Evolutionary conservation across 2,113 vertebrate species (phyloP).

Genomic region (Abramis brama): DNA sequence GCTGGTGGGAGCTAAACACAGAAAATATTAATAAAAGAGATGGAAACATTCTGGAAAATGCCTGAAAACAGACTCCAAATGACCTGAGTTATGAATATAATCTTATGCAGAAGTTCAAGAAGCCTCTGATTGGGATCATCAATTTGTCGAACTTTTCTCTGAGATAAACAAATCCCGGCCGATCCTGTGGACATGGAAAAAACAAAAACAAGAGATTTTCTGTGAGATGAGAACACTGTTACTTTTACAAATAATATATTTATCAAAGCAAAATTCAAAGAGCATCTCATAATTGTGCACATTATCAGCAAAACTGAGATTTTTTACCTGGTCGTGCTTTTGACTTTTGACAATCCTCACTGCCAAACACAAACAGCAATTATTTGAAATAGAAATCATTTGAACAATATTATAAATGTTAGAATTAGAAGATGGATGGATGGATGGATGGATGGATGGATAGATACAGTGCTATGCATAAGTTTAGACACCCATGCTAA

Average conservation of each 20-base stretch:
- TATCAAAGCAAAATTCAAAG: neutral
- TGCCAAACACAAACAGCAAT: constrained; percentile 44
- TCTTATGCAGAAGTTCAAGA: constrained; percentile 88
- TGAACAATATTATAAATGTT: too few species aligned
- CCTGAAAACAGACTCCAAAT: constrained; percentile 62
- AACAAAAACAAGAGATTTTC: neutral
- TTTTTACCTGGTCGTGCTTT: constrained; percentile 81
- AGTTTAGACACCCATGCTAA: too few species aligned
- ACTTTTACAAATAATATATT: neutral
- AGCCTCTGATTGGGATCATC: constrained; percentile 89
- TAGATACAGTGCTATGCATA: too few species aligned
- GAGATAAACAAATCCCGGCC: constrained; percentile 86
- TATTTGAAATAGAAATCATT: too few species aligned
- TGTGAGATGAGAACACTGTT: neutral
- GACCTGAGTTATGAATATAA: constrained; percentile 89
- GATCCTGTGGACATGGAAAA: constrained; percentile 64
- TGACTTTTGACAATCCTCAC: constrained; percentile 69
- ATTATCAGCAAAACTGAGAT: neutral
- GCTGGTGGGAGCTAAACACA: constrained; percentile 82
- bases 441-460: too few species aligned
- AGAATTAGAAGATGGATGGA: too few species aligned
- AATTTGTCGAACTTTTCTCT: constrained; percentile 87
- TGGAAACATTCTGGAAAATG: neutral
- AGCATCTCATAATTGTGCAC: neutral
- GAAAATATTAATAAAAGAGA: neutral